phyloP scores from a whole-genome alignment of 2,888 invertebrate genomes.

The Melanchra persicariae region DNA sequence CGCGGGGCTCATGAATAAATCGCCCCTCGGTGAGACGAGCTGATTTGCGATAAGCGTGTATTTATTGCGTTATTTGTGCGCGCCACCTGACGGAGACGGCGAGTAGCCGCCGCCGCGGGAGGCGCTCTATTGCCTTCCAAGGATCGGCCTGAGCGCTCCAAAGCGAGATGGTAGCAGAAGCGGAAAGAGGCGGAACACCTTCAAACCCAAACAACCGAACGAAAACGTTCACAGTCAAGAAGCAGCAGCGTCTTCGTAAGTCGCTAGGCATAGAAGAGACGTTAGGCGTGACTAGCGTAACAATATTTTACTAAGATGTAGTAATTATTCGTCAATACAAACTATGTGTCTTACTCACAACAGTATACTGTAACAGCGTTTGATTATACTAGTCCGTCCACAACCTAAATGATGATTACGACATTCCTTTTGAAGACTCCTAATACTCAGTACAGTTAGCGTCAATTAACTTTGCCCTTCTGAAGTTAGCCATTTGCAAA shows the following conservation, averaged over 20 bases:
- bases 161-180: constrained; percentile 4
- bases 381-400: too few relatives aligned
- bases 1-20: constrained; percentile 87
- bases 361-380: too few relatives aligned
- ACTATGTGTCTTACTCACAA: too few relatives aligned
- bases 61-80: constrained; percentile 89
- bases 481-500: too few relatives aligned
- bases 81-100: constrained; percentile 74
- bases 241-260: background rate
- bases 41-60: constrained; percentile 90
- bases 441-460: too few relatives aligned
- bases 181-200: background rate
- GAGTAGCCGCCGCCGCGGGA: constrained; percentile 80
- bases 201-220: background rate
- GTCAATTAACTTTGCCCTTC: too few relatives aligned
- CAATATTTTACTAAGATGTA: too few relatives aligned
- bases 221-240: background rate
- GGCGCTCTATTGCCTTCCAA: constrained; percentile 81
- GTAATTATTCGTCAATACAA: too few relatives aligned
- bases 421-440: too few relatives aligned
- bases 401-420: background rate
- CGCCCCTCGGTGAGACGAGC: constrained; percentile 86
- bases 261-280: background rate
- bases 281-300: background rate
- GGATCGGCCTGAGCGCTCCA: constrained; percentile 35